These are phyloP conservation scores for Hafferia zeledoni DNA, from an alignment of 2,797 vertebrate species.

Conservation along the genomic window DNA sequence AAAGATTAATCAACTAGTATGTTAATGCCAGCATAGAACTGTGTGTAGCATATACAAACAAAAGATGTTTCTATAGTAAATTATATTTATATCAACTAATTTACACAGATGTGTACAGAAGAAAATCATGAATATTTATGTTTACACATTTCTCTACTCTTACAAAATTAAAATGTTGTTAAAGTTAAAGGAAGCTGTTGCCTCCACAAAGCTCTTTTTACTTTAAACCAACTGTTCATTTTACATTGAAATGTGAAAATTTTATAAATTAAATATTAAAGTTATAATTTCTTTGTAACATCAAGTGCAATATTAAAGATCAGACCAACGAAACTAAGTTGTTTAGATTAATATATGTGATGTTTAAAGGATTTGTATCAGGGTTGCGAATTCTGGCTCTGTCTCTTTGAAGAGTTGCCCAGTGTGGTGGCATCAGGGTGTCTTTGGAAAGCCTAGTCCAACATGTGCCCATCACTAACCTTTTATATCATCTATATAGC, in stretches of 20 bases:
- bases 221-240: constrained; percentile 28
- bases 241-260: constrained; percentile 29
- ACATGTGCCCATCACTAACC: neutral
- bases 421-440: neutral
- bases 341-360: neutral
- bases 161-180: neutral
- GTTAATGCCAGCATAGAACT: constrained; percentile 24
- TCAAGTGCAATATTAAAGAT: constrained; percentile 37
- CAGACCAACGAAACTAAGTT: neutral
- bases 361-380: neutral
- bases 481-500: neutral
- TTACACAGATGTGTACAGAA: constrained; percentile 16
- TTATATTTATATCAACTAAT: constrained; percentile 57
- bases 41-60: constrained; percentile 24
- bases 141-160: constrained; percentile 29
- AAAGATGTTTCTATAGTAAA: constrained; percentile 20
- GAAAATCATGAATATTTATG: constrained; percentile 11
- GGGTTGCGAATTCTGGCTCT: neutral
- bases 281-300: constrained; percentile 39
- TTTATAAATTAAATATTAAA: constrained; percentile 31
- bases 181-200: constrained; percentile 8
- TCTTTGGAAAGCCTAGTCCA: neutral
- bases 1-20: neutral
- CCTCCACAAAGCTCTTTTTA: constrained; percentile 13
- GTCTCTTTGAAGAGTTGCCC: neutral